These are phyloP conservation scores for Trilocha varians DNA, from an alignment of 2,888 invertebrate genomes.

Conservation along the genomic window DNA sequence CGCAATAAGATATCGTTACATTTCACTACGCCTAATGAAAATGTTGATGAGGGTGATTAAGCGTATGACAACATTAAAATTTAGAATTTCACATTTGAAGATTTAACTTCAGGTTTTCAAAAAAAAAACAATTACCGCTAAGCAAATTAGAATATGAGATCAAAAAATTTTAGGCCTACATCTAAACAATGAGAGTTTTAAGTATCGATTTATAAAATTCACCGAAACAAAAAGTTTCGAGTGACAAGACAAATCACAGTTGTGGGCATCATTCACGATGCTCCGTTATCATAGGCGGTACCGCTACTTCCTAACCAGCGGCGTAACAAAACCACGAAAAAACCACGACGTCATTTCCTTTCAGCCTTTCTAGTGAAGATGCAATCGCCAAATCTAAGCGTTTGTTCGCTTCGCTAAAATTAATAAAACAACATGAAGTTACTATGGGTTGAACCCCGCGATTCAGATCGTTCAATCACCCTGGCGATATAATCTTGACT, in stretches of 20 bases:
- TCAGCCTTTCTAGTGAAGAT: conserved; percentile 1
- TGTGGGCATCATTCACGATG: conserved; percentile 66
- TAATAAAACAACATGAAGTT: no score
- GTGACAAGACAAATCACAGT: conserved; percentile 70
- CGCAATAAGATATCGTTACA: conserved; percentile 71
- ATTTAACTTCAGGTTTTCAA: conserved; percentile 61
- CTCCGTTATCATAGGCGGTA: conserved; percentile 63
- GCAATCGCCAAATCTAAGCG: no score
- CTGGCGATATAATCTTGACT: no score
- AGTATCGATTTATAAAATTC: conserved; percentile 66
- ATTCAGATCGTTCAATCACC: no score
- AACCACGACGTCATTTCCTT: conserved; percentile 30
- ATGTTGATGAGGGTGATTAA: conserved; percentile 27
- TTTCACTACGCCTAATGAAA: conserved; percentile 61
- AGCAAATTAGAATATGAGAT: conserved; percentile 74
- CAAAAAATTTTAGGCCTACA: conserved; percentile 72
- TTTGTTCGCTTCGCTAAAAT: no score
- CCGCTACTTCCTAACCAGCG: conserved; percentile 56
- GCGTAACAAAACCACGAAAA: no score
- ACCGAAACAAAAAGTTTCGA: conserved; percentile 47
- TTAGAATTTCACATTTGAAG: conserved; percentile 64
- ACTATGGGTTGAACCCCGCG: no score
- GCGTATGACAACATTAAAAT: conserved; percentile 44
- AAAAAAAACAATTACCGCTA: conserved; percentile 51
- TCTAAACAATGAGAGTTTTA: conserved; percentile 67